Evolutionary conservation across 2,888 invertebrate genomes (phyloP).

Genomic region (Metallyticus violacea): DNA sequence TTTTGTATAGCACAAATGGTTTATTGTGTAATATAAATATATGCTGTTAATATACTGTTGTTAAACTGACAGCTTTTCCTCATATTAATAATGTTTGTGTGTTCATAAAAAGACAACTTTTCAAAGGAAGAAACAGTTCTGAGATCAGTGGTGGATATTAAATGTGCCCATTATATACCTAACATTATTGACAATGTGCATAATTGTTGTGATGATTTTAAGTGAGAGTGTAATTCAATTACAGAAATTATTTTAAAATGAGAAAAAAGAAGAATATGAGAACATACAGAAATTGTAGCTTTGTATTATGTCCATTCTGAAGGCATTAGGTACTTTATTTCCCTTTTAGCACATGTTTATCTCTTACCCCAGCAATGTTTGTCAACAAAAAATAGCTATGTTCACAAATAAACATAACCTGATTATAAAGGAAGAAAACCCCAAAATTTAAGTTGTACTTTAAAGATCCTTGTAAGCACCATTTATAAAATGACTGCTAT

Average conservation of each 20-base stretch:
- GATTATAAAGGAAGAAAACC: neutral
- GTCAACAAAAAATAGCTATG: neutral
- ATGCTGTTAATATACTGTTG: neutral
- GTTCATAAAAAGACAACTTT: neutral
- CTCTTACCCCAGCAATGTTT: neutral
- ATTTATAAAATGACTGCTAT: neutral
- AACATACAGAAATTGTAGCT: neutral
- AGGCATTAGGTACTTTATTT: neutral
- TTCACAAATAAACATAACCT: neutral
- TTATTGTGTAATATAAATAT: neutral
- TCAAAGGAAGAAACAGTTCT: neutral
- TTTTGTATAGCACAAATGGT: neutral
- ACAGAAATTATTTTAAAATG: neutral
- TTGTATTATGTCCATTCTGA: neutral
- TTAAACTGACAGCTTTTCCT: neutral
- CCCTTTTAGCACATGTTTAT: neutral
- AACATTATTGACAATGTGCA: neutral
- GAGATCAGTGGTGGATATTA: neutral
- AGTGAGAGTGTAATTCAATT: neutral
- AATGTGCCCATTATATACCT: neutral
- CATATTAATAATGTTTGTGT: neutral
- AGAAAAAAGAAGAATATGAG: neutral
- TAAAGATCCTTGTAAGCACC: neutral
- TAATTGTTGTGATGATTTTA: neutral
- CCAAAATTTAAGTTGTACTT: neutral